Base-by-base conservation (phyloP, 2,113 vertebrate genomes). In the Microcebus murinus region DNA sequence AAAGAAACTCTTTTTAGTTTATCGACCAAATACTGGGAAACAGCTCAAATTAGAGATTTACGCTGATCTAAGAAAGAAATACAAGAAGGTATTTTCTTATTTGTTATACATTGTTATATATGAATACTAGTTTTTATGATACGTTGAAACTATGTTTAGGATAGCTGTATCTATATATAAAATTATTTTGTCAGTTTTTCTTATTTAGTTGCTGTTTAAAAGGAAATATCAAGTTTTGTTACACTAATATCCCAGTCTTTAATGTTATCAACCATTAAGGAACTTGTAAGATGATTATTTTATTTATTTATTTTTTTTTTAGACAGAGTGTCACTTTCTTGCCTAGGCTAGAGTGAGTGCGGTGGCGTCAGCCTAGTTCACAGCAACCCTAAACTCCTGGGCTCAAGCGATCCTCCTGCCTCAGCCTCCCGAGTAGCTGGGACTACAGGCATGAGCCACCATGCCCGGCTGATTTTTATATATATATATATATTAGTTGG, bases 1-100 rank as follows among this genome's bases (percentile, higher is more conserved):
- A 98, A 99, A 99, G 99, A 99, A 99, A 96, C 99, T 99, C 94
- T 99, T 99, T 98, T 99, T 99, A 98, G 99, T 99, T 42, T 99
- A 99, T 98, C 98, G 99, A 98, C 99, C 99, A 94, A 99, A 99
- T 98, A 99, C 99, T 11, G 99, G 99, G 94, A 99, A 99, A 82
- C 99, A 99, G 95, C 99, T 99, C 89, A 99, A 99, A 98, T 98
- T 99, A 98, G 99, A 99, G 98, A 99, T 98, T 0, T 99, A 99
- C 65, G 92, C 98, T 59, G 99, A 99, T 97, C 98, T 99, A 93
- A 99, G 99, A 98, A 99, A 99, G 98, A 99, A 99, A 98, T 99
- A 99, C 36, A 99, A 99, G 97, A 99, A 99, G 99, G 99, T 99
- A 95, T 7, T 34, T 96, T 71, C 1, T 82, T 18, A 67, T 63